Conservation (phyloP, 2,888 invertebrate species). For the Ptilodon capucinus region DNA sequence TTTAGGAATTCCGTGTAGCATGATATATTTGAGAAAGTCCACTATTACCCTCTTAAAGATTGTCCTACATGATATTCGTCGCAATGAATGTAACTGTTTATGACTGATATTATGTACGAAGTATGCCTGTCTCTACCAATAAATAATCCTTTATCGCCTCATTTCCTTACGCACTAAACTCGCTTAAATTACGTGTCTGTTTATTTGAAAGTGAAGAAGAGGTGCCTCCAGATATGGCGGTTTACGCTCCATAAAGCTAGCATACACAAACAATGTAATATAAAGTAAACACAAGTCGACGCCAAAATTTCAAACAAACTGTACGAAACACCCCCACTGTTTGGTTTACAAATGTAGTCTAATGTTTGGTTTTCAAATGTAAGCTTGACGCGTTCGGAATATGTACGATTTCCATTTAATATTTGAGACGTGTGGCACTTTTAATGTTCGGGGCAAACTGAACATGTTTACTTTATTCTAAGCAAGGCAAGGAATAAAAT, state of each 20-base stretch:
- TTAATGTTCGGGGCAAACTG: neutral
- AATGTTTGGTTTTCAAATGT: conserved; percentile 49
- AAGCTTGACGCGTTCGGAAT: neutral
- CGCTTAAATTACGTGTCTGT: conserved; percentile 32
- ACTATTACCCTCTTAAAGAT: too few species aligned
- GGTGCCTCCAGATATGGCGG: conserved; percentile 50
- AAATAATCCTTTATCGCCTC: conserved; percentile 16
- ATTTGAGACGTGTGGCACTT: neutral
- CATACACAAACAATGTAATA: conserved; percentile 39
- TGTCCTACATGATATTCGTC: too few species aligned
- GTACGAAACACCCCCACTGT: conserved; percentile 41
- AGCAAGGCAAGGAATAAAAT: neutral
- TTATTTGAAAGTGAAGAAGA: conserved; percentile 42
- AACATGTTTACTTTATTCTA: neutral
- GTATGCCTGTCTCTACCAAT: neutral
- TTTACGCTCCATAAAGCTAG: conserved; percentile 63
- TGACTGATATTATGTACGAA: neutral
- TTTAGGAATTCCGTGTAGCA: too few species aligned
- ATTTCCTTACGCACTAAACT: conserved; percentile 20
- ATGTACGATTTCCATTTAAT: neutral
- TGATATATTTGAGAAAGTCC: neutral
- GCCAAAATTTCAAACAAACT: conserved; percentile 46
- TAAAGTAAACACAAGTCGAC: conserved; percentile 48
- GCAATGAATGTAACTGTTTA: too few species aligned
- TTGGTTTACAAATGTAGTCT: conserved; percentile 41